Base-by-base conservation (phyloP, 2,888 invertebrate species). In the Tuta absoluta region DNA sequence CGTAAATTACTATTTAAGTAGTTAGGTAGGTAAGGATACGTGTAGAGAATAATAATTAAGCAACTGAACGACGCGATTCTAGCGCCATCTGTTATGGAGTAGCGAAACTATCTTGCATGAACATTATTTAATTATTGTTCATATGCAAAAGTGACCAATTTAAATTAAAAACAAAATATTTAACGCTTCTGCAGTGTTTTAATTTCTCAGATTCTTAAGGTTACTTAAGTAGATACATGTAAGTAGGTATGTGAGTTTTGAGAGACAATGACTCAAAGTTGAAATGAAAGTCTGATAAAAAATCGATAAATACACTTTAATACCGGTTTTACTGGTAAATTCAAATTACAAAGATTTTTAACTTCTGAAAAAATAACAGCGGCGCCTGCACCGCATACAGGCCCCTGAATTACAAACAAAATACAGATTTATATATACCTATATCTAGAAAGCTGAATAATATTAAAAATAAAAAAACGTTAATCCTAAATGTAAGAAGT, bases 271-370 rank as follows among this genome's bases (percentile, higher is more conserved):
- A 2, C 14, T 41, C 14, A 0, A 14, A 41, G 14, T 12, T 1
- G 17, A 74, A 88, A 82, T 85, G 69, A 88, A 88, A 88, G 68
- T 72, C 78, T 63, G 71, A 69, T 78, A n/a, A 70, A 67, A 71
- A 73, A 69, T 68, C 79, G 78, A 76, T 77, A 81, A 75, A 75
- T 75, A 76, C 64, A 62, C 59, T 65, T 65, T 71, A 74, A 70
- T 79, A 74, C 76, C 73, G 95, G 94, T 86, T 94, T 95, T 78
- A 92, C 68, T 95, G 82, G 94, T 95, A 66, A 89, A 90, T 67
- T 94, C 93, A 93, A 94, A 75, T 72, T 75, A 79, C 71, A 89
- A 73, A 49, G 33, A 12, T 24, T 51, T 51, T 94, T 68, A 94
- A 95, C 83, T 95, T 94, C 79, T 69, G 33, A 33, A 33, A 33